Conservation (phyloP, 2,797 vertebrate genomes). For the Crocidura indochinensis region DNA sequence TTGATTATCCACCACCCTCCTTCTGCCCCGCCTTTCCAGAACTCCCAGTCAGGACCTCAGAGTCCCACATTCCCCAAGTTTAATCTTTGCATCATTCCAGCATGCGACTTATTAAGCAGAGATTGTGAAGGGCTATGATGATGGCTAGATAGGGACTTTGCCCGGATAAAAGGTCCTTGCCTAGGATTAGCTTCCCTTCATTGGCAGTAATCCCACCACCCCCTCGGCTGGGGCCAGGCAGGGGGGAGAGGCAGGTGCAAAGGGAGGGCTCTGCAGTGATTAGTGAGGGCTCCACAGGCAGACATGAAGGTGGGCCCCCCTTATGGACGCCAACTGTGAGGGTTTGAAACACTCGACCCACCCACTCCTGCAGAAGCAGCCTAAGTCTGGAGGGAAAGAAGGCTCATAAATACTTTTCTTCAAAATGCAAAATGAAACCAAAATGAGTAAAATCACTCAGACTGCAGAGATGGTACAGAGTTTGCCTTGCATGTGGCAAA, state of each 20-base stretch:
- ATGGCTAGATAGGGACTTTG: conserved; percentile 58
- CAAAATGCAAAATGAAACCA: neutral
- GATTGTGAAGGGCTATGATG: conserved; percentile 48
- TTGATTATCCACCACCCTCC: neutral
- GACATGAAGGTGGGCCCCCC: neutral
- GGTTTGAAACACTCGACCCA: too few relatives aligned
- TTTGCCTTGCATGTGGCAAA: too few relatives aligned
- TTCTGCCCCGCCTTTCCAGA: neutral
- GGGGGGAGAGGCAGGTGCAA: neutral
- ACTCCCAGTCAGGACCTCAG: neutral
- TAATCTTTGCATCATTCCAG: conserved; percentile 62
- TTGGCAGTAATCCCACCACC: conserved; percentile 30
- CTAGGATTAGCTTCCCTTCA: conserved; percentile 68
- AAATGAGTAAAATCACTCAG: too few relatives aligned
- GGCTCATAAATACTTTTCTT: neutral
- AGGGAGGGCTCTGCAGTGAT: neutral
- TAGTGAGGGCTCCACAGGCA: accelerated
- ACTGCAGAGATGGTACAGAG: too few relatives aligned
- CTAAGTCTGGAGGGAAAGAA: too few relatives aligned
- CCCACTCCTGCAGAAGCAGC: neutral
- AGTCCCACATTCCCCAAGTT: conserved; percentile 42
- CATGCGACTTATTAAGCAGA: conserved; percentile 59
- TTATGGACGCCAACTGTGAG: neutral
- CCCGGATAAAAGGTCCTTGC: conserved; percentile 70
- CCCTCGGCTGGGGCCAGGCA: neutral